Evolutionary conservation across 2,888 invertebrate species (phyloP).

Genomic region (Tinea pellionella): DNA sequence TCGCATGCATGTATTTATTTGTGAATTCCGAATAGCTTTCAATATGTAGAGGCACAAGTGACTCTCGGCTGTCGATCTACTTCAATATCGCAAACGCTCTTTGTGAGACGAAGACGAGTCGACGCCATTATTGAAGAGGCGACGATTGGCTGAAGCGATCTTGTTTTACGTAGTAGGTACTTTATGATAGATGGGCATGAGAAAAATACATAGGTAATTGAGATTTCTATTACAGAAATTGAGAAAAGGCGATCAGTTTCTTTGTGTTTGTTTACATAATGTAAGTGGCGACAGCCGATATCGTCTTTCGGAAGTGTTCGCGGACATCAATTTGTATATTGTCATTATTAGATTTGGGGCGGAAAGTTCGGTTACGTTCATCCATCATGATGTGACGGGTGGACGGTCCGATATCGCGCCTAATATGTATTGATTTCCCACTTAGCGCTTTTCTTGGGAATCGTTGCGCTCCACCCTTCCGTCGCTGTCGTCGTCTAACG

Average conservation of each 20-base stretch:
- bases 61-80: slow-evolving; percentile 61
- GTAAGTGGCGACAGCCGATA: slow-evolving; percentile 56
- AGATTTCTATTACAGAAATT: slow-evolving; percentile 21
- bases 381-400: slow-evolving; percentile 66
- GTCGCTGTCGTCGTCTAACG: slow-evolving; percentile 52
- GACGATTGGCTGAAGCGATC: slow-evolving; percentile 54
- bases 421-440: slow-evolving; percentile 70
- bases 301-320: slow-evolving; percentile 60
- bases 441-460: slow-evolving; percentile 68
- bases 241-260: slow-evolving; percentile 41
- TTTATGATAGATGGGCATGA: slow-evolving; percentile 19
- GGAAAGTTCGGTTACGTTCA: slow-evolving; percentile 63
- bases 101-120: slow-evolving; percentile 46
- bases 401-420: slow-evolving; percentile 64
- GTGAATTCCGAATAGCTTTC: slow-evolving; percentile 64
- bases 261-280: slow-evolving; percentile 64
- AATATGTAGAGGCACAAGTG: slow-evolving; percentile 61
- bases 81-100: slow-evolving; percentile 54
- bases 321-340: slow-evolving; percentile 69
- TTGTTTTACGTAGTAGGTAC: slow-evolving; percentile 61
- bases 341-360: slow-evolving; percentile 64
- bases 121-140: slow-evolving; percentile 49
- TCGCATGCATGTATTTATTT: slow-evolving; percentile 48
- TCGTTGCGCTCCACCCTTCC: slow-evolving; percentile 65
- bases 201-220: slow-evolving; percentile 65